Conservation (phyloP, 2,113 vertebrate genomes). For the Corydoras maculifer region DNA sequence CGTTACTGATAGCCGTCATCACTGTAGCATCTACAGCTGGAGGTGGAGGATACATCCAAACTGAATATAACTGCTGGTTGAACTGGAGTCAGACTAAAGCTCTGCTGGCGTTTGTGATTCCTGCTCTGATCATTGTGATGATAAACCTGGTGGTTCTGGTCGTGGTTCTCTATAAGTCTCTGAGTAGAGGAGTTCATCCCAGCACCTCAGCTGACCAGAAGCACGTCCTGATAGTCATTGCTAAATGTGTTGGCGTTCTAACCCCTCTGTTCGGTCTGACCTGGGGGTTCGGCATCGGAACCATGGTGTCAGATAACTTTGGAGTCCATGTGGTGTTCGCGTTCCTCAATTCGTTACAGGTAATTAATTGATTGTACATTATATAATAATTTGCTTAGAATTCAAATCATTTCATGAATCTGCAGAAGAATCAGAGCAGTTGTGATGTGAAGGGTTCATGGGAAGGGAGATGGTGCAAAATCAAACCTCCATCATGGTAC, state of each 20-base stretch:
- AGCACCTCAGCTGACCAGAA: slow-evolving; percentile 44
- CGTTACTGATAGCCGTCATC: slow-evolving; percentile 70
- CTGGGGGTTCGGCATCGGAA: slow-evolving; percentile 31
- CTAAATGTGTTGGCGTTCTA: slow-evolving; percentile 26
- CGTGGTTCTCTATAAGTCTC: slow-evolving; percentile 69
- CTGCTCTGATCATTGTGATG: slow-evolving; percentile 68
- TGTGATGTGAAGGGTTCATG: too few relatives aligned
- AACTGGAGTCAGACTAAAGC: slow-evolving; percentile 74
- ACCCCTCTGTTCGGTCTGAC: slow-evolving; percentile 30
- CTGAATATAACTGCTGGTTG: slow-evolving; percentile 70
- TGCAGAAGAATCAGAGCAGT: slow-evolving; percentile 52
- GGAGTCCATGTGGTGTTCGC: slow-evolving; percentile 12
- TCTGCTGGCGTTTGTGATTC: slow-evolving; percentile 74
- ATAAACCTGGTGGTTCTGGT: slow-evolving; percentile 75
- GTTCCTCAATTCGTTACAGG: slow-evolving; percentile 25
- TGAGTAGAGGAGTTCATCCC: slow-evolving; percentile 61
- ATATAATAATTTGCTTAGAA: slow-evolving; percentile 64
- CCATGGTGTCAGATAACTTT: background rate
- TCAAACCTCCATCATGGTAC: too few relatives aligned
- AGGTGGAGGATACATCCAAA: slow-evolving; percentile 56
- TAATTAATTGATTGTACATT: background rate
- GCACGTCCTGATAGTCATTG: slow-evolving; percentile 10
- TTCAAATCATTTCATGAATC: slow-evolving; percentile 51
- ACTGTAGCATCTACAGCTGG: slow-evolving; percentile 73
- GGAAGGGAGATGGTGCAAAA: too few relatives aligned